Evolutionary conservation across 2,113 vertebrate genomes (phyloP).

Genomic region (Salminus brasiliensis): DNA sequence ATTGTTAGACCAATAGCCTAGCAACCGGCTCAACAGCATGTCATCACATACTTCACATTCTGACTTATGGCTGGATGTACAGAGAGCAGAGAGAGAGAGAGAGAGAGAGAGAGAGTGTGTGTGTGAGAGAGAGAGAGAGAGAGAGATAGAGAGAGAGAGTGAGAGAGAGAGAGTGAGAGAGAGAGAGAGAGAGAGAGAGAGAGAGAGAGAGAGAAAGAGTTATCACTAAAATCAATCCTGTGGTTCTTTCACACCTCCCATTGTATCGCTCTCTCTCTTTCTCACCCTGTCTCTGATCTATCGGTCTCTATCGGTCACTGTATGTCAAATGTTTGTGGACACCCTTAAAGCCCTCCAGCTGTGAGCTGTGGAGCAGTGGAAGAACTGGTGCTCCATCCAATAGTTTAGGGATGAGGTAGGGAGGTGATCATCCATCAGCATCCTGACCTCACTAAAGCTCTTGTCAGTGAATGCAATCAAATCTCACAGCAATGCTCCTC

Average conservation of each 20-base stretch:
- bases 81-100: not conserved
- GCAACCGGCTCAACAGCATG: constrained; percentile 53
- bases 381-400: no score
- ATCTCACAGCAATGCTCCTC: no score
- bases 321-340: no score
- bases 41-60: constrained; percentile 48
- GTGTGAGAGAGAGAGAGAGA: not conserved
- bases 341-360: no score
- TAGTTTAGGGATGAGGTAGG: no score
- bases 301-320: no score
- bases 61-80: not conserved
- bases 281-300: no score
- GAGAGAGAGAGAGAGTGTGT: not conserved
- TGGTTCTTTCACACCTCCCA: constrained; percentile 30
- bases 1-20: constrained; percentile 51
- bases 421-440: no score
- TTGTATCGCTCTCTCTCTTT: constrained; percentile 24
- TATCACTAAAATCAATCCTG: constrained; percentile 50
- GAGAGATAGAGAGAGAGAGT: constrained; percentile 61
- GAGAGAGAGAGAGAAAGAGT: constrained; percentile 11
- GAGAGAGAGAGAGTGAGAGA: constrained; percentile 59
- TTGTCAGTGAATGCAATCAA: no score
- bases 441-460: no score
- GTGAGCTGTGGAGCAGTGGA: no score
- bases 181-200: constrained; percentile 4